phyloP scores from a whole-genome alignment of 2,113 vertebrate species.

The Rissa tridactyla region DNA sequence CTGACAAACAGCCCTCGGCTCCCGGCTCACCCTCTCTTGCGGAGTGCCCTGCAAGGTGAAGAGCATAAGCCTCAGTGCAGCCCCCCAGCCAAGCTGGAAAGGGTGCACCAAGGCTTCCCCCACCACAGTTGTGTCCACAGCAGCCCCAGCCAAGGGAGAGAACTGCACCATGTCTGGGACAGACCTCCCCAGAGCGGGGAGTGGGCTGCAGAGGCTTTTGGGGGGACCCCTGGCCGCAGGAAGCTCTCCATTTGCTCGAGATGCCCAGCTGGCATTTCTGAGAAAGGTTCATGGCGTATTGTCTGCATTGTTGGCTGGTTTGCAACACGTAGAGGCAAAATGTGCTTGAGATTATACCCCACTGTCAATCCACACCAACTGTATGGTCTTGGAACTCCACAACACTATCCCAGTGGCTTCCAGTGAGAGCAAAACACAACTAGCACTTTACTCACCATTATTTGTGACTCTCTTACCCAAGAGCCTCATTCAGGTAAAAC shows the following conservation, averaged over 20 bases:
- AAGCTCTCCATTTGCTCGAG: not conserved
- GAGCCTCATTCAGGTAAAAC: not conserved
- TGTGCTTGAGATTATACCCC: not conserved
- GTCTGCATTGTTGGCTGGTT: not conserved
- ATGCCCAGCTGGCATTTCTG: not conserved
- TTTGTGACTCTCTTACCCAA: not conserved
- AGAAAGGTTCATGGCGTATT: not conserved
- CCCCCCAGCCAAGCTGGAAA: fast-evolving
- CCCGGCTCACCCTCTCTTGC: fast-evolving
- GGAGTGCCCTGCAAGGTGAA: not conserved
- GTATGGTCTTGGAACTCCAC: not conserved
- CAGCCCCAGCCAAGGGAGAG: not conserved
- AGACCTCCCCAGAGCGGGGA: not conserved
- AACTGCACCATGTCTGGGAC: not conserved
- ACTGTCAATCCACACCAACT: not conserved
- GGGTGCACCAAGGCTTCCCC: not conserved
- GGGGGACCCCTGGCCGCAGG: not conserved
- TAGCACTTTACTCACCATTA: not conserved
- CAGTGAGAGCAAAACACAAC: not conserved
- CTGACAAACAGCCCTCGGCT: not conserved
- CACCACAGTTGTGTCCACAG: not conserved
- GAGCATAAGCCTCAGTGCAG: not conserved
- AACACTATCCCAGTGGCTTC: not conserved
- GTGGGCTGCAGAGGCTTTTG: not conserved
- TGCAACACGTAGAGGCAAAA: not conserved